These are phyloP conservation scores for Esox masquinongy DNA, from an alignment of 2,797 vertebrate species.

Conservation along the genomic window DNA sequence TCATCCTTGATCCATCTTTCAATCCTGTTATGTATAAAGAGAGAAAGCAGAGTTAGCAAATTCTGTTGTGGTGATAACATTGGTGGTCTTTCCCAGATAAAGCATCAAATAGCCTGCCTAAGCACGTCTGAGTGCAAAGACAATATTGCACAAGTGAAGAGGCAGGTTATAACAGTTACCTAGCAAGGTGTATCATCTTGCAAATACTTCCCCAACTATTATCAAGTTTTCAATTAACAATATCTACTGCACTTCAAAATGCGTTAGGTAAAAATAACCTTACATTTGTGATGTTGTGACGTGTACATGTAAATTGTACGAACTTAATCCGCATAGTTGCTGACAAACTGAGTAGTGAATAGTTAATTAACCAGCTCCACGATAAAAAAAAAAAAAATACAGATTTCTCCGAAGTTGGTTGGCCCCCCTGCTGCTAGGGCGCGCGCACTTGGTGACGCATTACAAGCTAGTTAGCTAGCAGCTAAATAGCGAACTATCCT, in stretches of 20 bases:
- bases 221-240: neutral
- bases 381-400: neutral
- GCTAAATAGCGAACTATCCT: neutral
- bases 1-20: slow-evolving; percentile 75
- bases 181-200: neutral
- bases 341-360: neutral
- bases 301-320: neutral
- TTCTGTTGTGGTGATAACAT: too few species aligned
- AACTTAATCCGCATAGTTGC: neutral
- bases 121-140: neutral
- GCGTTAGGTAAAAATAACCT: neutral
- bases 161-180: neutral
- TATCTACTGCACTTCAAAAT: neutral
- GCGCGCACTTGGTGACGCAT: neutral
- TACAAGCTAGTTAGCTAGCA: neutral
- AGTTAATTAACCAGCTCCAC: neutral
- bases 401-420: neutral
- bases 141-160: neutral
- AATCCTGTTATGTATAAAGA: slow-evolving; percentile 22
- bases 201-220: neutral
- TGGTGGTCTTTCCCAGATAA: neutral
- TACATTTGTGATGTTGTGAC: neutral
- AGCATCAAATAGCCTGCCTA: neutral
- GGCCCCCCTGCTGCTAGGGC: neutral
- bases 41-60: neutral